Base-by-base conservation (phyloP, 30 jellyfish, hydroid and myxozoan species). In the Cassiopea xamachana region DNA sequence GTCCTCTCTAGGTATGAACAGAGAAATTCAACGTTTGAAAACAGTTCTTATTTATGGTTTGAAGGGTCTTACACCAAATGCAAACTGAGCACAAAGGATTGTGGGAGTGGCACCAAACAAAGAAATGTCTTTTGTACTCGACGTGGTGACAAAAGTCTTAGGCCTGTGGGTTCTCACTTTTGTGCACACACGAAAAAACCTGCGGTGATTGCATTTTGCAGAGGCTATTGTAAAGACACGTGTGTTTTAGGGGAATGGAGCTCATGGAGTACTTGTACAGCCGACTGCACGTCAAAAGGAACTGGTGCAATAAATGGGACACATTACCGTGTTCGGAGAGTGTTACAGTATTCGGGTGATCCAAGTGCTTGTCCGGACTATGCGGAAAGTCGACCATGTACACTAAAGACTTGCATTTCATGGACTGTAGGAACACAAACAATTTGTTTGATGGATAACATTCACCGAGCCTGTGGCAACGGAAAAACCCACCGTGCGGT, bases 171-270 rank as follows among this genome's bases (percentile, higher is more conserved):
- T 83, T 75, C 86, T 1, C 93, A 67, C 7, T 90, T 74, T 55
- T 83, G 90, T 69, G 89, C 83, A 10, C 90, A 73, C 72, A 39
- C 51, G 72, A 61, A 75, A 48, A 82, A 77, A 73, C 97, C 97
- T n/a, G 79, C 64, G 15, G 91, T 62, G 69, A 80, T 73, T 64
- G 85, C 55, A 55, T 83, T 83, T 48, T 90, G 97, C 58, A 75
- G 81, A 39, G 77, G 27, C 47, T 90, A 84, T 19, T 82, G 97
- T 68, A 69, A 60, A 44, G 85, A 69, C 18, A 44, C 44, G 5
- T 90, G 97, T 58, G 90, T 58, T 16, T 62, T 90, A 47, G 97
- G 97, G 44, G 97, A 90, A 51, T 90, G 97, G 97, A 64, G 81
- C 46, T 49, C 92, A 64, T 90, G 97, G 97, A 83, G 97, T 46